These are phyloP conservation scores for Melinaea marsaeus DNA, from an alignment of 2,888 invertebrate genomes.

Conservation along the genomic window DNA sequence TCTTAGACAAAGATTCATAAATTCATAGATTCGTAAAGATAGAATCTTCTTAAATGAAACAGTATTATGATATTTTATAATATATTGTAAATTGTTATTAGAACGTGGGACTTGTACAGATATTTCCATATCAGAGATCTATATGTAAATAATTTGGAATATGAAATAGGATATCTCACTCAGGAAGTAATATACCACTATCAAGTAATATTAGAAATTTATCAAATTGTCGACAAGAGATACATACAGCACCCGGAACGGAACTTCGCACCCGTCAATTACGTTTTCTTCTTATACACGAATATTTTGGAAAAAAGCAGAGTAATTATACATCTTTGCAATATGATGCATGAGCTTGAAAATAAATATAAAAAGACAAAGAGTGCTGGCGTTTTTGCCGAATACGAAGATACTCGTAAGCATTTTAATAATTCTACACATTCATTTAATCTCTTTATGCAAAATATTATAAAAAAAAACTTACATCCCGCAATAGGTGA, in stretches of 20 bases:
- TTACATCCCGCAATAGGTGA: no score
- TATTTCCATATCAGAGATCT: conserved; percentile 34
- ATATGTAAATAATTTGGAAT: conserved; percentile 39
- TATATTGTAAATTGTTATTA: conserved; percentile 18
- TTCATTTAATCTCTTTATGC: no score
- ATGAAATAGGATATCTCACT: conserved; percentile 45
- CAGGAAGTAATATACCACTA: conserved; percentile 45
- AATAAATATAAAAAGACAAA: conserved; percentile 31
- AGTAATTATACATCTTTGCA: conserved; percentile 41
- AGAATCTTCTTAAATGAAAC: no score
- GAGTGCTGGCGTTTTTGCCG: conserved; percentile 19
- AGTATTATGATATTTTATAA: background rate
- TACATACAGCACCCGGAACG: conserved; percentile 1
- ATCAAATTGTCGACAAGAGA: conserved; percentile 31
- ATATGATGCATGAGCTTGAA: conserved; percentile 47
- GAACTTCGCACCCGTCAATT: conserved; percentile 19
- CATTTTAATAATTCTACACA: background rate
- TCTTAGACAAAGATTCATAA: no score
- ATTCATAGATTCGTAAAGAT: no score
- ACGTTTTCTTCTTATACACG: conserved; percentile 43
- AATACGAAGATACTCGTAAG: conserved; percentile 13
- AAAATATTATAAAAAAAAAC: no score
- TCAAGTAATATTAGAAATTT: conserved; percentile 44
- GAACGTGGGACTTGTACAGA: conserved; percentile 30
- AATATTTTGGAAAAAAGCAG: conserved; percentile 38